A percentile compares a stretch with the other conserved stretches of the same genome.
Evolutionary conservation across 2,113 vertebrate species (phyloP).

Genomic region (Dasyornis broadbenti): DNA sequence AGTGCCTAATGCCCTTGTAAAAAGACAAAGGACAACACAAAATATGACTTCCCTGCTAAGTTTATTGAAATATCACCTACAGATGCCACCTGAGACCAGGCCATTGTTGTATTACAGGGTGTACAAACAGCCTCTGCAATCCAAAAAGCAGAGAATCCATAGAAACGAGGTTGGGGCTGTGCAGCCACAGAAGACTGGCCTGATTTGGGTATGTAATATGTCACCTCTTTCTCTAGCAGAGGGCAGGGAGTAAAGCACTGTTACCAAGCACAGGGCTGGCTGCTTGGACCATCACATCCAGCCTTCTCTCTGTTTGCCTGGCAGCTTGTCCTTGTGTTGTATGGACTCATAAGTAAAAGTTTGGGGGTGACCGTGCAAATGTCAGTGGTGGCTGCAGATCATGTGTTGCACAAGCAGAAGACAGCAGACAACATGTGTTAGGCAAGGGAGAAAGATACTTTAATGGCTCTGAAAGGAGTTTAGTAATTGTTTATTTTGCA

Average conservation of each 20-base stretch:
- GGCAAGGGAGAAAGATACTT: background rate
- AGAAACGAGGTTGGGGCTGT: background rate
- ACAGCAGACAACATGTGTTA: background rate
- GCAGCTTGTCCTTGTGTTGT: background rate
- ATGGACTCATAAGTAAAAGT: background rate
- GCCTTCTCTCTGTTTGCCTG: background rate
- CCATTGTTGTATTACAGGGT: background rate
- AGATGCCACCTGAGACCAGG: background rate
- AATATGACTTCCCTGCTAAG: background rate
- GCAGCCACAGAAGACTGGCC: background rate
- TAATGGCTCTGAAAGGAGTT: background rate
- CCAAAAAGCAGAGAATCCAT: background rate
- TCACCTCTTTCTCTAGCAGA: background rate
- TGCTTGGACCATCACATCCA: background rate
- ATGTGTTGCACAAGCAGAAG: background rate
- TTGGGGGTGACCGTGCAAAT: background rate
- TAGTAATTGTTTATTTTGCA: background rate
- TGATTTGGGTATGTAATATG: accelerated
- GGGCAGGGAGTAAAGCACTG: background rate
- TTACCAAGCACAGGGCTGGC: background rate
- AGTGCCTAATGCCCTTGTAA: background rate
- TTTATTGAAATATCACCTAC: background rate
- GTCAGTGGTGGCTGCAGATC: background rate
- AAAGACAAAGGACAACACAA: background rate
- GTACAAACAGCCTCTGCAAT: background rate